Evolutionary conservation across 2,113 vertebrate species (phyloP).

Genomic region (Cottus gobio): DNA sequence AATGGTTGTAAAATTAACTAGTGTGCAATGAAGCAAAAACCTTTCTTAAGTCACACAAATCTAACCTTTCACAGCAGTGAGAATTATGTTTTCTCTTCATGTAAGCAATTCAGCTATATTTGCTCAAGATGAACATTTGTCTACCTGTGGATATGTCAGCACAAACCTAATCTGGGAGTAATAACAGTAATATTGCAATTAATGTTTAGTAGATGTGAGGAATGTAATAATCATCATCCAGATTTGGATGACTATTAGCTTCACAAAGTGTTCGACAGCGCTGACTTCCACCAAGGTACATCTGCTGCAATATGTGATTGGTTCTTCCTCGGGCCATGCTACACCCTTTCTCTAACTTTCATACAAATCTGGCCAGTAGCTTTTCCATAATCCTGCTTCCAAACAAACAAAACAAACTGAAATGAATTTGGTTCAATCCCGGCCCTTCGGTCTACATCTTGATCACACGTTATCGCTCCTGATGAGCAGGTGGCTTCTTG

Average conservation of each 20-base stretch:
- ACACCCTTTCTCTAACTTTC: not conserved
- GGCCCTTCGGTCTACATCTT: too few relatives aligned
- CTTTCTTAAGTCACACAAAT: slow-evolving; percentile 3
- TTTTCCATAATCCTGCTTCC: not conserved
- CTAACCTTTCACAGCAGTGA: not conserved
- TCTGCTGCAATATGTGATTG: not conserved
- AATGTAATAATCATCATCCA: not conserved
- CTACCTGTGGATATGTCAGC: not conserved
- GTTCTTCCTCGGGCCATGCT: not conserved
- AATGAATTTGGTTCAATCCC: not conserved
- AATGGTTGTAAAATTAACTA: slow-evolving; percentile 29
- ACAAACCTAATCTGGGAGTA: too few relatives aligned
- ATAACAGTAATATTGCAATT: not conserved
- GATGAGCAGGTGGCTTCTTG: too few relatives aligned
- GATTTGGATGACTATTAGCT: not conserved
- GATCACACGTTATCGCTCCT: too few relatives aligned
- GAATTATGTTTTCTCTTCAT: not conserved
- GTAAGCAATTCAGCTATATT: not conserved
- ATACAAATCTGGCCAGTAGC: not conserved
- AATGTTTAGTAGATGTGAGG: not conserved
- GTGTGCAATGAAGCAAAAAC: slow-evolving; percentile 1
- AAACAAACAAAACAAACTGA: not conserved
- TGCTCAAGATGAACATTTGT: not conserved
- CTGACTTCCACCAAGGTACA: not conserved
- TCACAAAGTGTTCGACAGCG: not conserved